Evolutionary conservation across 2,113 vertebrate genomes (phyloP).

Genomic region (Stigmatopora argus): DNA sequence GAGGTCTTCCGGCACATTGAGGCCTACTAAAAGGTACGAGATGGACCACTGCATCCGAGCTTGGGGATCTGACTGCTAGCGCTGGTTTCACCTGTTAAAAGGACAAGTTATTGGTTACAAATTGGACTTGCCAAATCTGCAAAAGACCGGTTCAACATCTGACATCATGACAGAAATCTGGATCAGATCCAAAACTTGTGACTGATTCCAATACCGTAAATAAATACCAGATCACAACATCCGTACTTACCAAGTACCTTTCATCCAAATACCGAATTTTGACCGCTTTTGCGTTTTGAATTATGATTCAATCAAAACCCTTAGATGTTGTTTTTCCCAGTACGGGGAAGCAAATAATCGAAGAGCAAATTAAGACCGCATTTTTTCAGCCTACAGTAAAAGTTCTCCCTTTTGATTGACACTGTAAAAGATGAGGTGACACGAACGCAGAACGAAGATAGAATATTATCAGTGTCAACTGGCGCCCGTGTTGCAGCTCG

Average conservation of each 20-base stretch:
- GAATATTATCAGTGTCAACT: not conserved
- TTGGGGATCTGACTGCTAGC: not conserved
- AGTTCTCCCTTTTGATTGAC: not conserved
- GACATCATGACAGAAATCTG: too few relatives aligned
- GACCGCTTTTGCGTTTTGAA: not conserved
- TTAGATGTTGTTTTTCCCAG: not conserved
- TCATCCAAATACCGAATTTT: not conserved
- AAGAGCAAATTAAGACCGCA: not conserved
- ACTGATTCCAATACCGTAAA: too few relatives aligned
- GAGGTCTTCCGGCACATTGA: not conserved
- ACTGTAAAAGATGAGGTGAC: not conserved
- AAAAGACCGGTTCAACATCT: too few relatives aligned
- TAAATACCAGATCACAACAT: too few relatives aligned
- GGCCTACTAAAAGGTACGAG: not conserved
- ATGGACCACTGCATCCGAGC: not conserved
- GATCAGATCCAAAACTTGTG: too few relatives aligned
- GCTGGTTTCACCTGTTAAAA: not conserved
- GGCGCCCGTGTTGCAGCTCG: not conserved
- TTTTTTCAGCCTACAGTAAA: not conserved
- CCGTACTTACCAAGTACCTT: not conserved
- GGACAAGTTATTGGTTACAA: not conserved
- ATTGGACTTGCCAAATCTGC: not conserved
- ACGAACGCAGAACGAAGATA: not conserved
- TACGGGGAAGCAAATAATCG: not conserved
- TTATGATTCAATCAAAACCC: not conserved